Percentiles rank a stretch among this genome's conserved stretches.
Conservation (phyloP, 2,113 vertebrate genomes). For the Lucifuga dentata region DNA sequence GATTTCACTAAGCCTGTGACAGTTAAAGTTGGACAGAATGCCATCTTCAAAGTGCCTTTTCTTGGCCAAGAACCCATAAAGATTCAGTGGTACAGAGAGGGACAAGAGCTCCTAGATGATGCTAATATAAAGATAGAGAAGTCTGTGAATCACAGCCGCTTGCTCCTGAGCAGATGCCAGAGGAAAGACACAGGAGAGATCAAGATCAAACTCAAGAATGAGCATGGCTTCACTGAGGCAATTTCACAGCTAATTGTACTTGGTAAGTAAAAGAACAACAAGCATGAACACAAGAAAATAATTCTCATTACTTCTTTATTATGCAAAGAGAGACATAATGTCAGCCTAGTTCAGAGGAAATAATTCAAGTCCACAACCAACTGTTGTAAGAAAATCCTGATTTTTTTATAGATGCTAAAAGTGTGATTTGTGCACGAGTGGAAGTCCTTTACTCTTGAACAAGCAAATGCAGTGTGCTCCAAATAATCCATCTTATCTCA, state of each 20-base stretch:
- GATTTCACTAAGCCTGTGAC: conserved; percentile 81
- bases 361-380: not conserved
- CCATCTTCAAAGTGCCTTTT: conserved; percentile 86
- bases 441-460: not conserved
- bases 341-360: not conserved
- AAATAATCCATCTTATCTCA: not conserved
- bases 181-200: conserved; percentile 88
- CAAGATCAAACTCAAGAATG: conserved; percentile 88
- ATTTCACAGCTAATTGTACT: conserved; percentile 83
- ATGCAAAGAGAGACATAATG: not conserved
- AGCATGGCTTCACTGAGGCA: conserved; percentile 84
- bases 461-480: conserved; percentile 3
- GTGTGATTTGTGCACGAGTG: not conserved
- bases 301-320: too few relatives aligned
- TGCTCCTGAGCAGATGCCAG: conserved; percentile 84
- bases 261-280: conserved; percentile 80
- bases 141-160: conserved; percentile 74
- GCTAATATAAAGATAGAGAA: conserved; percentile 79
- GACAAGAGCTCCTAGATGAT: conserved; percentile 79
- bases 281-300: not conserved
- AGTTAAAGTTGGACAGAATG: conserved; percentile 85
- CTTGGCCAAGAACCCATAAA: conserved; percentile 85
- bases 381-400: conserved; percentile 5
- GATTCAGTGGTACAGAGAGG: conserved; percentile 87
- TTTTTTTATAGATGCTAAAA: not conserved